phyloP scores from a whole-genome alignment of 2,888 invertebrate species.

The Diaperis boleti region DNA sequence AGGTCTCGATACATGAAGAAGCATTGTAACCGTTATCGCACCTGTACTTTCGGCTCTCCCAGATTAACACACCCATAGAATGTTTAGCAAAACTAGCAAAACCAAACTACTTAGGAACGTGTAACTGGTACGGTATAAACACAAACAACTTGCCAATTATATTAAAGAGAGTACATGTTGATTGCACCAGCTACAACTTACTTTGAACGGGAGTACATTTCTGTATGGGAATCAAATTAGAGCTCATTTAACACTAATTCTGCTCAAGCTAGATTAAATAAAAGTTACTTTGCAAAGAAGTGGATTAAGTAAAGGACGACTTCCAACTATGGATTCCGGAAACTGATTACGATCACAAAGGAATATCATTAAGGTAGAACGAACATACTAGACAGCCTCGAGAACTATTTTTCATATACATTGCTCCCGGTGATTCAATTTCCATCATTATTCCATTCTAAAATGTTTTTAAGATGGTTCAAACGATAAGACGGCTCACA shows the following conservation, averaged over 20 bases:
- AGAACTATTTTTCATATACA: not conserved
- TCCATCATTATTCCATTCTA: not conserved
- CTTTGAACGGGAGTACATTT: slow-evolving; percentile 18
- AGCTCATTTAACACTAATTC: not conserved
- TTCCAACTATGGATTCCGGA: not conserved
- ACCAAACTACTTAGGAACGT: not conserved
- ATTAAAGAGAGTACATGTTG: slow-evolving; percentile 16
- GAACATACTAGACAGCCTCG: not conserved
- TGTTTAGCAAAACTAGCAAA: not conserved
- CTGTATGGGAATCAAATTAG: slow-evolving; percentile 7
- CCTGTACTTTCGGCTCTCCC: too few relatives aligned
- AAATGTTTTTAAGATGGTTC: slow-evolving; percentile 2
- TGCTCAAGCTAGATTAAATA: slow-evolving; percentile 2
- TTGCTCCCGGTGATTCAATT: not conserved
- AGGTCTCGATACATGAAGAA: too few relatives aligned
- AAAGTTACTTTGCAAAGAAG: not conserved
- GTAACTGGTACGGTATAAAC: slow-evolving; percentile 1
- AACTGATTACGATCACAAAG: slow-evolving; percentile 5
- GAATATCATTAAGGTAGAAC: slow-evolving; percentile 3
- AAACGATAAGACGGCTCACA: not conserved
- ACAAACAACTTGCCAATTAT: slow-evolving; percentile 13
- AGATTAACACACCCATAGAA: not conserved
- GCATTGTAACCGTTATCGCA: too few relatives aligned
- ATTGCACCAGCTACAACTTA: slow-evolving; percentile 11
- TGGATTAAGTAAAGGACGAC: not conserved